Conservation (phyloP, 1,140 invertebrate genomes). For the Xylocopa sonorina region DNA sequence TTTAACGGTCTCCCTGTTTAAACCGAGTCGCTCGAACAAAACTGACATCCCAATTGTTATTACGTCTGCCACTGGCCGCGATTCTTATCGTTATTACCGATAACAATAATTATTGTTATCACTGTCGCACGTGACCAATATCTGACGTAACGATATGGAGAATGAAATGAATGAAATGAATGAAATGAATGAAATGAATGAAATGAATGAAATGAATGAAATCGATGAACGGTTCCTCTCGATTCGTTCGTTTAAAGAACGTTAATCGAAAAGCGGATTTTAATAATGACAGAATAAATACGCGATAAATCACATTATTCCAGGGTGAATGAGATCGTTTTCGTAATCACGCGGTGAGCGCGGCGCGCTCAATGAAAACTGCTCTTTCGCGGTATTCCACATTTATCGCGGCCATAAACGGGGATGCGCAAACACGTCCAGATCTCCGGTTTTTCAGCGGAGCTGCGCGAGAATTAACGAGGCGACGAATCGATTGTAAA, state of each 20-base stretch:
- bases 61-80: too few relatives aligned
- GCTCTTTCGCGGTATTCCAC: constrained; percentile 40
- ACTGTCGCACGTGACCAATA: background rate
- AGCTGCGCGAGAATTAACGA: constrained; percentile 22
- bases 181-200: too few relatives aligned
- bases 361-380: constrained; percentile 26
- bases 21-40: background rate
- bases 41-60: too few relatives aligned
- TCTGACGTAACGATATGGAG: too few relatives aligned
- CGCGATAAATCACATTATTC: constrained; percentile 43
- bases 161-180: too few relatives aligned
- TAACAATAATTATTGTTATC: background rate
- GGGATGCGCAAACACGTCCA: background rate
- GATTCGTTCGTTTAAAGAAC: too few relatives aligned
- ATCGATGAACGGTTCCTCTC: too few relatives aligned
- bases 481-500: constrained; percentile 29
- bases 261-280: too few relatives aligned
- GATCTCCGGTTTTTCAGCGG: background rate
- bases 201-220: too few relatives aligned
- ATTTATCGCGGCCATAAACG: constrained; percentile 49
- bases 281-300: too few relatives aligned
- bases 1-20: background rate
- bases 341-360: constrained; percentile 18
- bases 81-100: background rate
- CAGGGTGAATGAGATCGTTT: constrained; percentile 43